Evolutionary conservation across 2,888 invertebrate species (phyloP).

Genomic region (Agonopterix subpropinquella): DNA sequence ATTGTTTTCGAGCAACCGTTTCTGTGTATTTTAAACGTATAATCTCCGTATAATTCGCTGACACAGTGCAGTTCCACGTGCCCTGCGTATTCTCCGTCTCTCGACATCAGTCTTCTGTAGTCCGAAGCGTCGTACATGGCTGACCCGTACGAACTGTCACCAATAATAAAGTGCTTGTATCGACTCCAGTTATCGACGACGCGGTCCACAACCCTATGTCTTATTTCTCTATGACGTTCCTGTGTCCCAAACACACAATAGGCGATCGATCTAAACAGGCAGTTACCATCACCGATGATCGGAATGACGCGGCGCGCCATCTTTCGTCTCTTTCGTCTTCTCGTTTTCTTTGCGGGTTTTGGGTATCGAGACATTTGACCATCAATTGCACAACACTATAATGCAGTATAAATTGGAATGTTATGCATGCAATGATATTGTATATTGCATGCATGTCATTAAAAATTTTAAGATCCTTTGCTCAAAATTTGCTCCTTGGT

Average conservation of each 20-base stretch:
- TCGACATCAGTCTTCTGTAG: conserved; percentile 47
- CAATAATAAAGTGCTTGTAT: conserved; percentile 61
- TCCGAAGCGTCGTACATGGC: conserved; percentile 31
- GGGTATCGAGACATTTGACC: conserved; percentile 23
- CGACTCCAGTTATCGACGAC: conserved; percentile 51
- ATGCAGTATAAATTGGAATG: too few relatives aligned
- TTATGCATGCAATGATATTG: too few relatives aligned
- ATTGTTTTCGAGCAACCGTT: conserved; percentile 42
- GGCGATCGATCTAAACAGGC: conserved; percentile 57
- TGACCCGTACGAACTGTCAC: conserved; percentile 51
- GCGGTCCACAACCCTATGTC: conserved; percentile 45
- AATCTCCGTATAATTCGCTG: conserved; percentile 49
- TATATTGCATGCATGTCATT: too few relatives aligned
- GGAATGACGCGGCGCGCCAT: conserved; percentile 47
- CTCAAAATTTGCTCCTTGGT: too few relatives aligned
- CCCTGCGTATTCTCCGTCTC: conserved; percentile 60
- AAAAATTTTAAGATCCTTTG: too few relatives aligned
- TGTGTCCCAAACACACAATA: conserved; percentile 53
- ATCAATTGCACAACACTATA: conserved; percentile 5
- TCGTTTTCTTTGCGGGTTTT: conserved; percentile 8
- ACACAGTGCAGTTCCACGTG: conserved; percentile 58
- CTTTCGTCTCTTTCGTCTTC: conserved; percentile 9
- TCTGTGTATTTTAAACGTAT: conserved; percentile 55
- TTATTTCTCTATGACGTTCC: conserved; percentile 53
- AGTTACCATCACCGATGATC: conserved; percentile 60